These are phyloP conservation scores for Aegotheles bennettii DNA, from an alignment of 2,113 vertebrate genomes.

Conservation along the genomic window DNA sequence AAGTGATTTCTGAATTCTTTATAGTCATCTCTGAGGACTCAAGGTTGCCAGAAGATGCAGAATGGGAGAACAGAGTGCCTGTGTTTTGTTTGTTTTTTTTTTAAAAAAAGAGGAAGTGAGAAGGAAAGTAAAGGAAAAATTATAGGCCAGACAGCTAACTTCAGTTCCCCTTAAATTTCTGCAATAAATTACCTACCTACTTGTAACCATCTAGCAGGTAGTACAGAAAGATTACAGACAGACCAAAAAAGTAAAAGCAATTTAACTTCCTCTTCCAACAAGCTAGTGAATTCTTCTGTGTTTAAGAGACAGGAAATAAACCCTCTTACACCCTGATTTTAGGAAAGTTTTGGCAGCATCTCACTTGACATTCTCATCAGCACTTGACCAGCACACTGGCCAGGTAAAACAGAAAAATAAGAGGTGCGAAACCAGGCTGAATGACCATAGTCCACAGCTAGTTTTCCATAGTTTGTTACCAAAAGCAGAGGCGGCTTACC, in stretches of 20 bases:
- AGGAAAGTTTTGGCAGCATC: neutral
- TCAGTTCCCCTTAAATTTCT: neutral
- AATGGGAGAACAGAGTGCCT: neutral
- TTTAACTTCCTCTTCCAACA: neutral
- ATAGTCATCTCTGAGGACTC: neutral
- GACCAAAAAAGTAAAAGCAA: neutral
- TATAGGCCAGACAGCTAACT: neutral
- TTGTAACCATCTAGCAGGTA: neutral
- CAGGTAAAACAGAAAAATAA: neutral
- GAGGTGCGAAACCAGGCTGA: neutral
- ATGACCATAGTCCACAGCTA: neutral
- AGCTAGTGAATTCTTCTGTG: neutral
- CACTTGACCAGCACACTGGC: rapidly evolving
- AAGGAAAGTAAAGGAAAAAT: neutral
- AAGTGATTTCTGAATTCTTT: neutral
- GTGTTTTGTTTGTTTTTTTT: too few species aligned
- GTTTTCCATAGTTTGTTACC: neutral
- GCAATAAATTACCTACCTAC: neutral
- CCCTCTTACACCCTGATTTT: neutral
- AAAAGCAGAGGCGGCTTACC: neutral
- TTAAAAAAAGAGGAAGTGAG: neutral
- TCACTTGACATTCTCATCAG: neutral
- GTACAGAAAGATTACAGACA: neutral
- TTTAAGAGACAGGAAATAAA: neutral
- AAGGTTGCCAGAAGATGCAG: neutral